Evolutionary conservation across 2,113 vertebrate species (phyloP), one percentile per base, ranked within the genome.

Genomic region (Lucifuga dentata): DNA sequence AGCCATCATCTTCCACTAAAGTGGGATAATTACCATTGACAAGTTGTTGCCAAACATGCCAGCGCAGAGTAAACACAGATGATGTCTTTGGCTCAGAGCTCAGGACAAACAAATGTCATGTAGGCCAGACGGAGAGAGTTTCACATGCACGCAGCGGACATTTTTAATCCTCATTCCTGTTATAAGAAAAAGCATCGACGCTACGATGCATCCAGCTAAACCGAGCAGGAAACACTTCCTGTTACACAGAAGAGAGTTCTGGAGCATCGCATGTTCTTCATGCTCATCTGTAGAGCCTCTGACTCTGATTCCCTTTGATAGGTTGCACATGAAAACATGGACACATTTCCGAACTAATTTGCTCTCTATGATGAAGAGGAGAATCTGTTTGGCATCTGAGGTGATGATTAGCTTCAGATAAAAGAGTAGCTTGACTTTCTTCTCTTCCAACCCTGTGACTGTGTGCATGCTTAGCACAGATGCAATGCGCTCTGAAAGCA

Each of bases 1-100:
- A 84, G 73, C 79, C 75, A 76, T 73, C 52, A 5, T 70, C 72
- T 76, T 81, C 64, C 43, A 55, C 64, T 88, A 74, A 81, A 82
- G 79, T 79, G 56, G 57, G 81, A 82, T 88, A 83, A 89, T 89
- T 86, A 38, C 79, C 80, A 86, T 86, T 80, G 86, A 90, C 81
- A 85, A 70, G 79, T 77, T 89, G 78, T 78, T 64, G 65, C 75
- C 84, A 86, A 86, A 89, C 87, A 87, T 86, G 86, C 81, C 87
- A 85, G 46, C 5, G 2, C 50, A 69, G 50, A 75, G 71, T 85
- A 86, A 89, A 89, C 85, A 86, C 77, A 83, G 85, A 83, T 81
- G 88, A 89, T 69, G 82, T 51, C 67, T 81, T 88, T 87, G 83
- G 88, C 86, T 71, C 40, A 5, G 52, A 60, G 67, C 48, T 29